These are phyloP conservation scores for Spheniscus humboldti DNA, from an alignment of 2,797 vertebrate genomes.

Conservation along the genomic window DNA sequence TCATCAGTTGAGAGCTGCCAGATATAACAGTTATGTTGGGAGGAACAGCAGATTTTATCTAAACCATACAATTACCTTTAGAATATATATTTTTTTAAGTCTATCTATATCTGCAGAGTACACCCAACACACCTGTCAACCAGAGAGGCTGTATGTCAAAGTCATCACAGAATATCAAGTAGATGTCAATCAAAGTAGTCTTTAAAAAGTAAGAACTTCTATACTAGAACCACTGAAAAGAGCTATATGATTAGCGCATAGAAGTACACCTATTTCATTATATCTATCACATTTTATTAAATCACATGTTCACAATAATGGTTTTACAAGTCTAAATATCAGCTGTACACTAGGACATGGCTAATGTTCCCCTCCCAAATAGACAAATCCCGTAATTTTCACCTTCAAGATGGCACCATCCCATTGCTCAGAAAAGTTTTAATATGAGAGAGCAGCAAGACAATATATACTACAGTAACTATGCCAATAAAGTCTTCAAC, in stretches of 20 bases:
- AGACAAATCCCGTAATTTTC: not conserved
- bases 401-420: not conserved
- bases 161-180: slow-evolving; percentile 21
- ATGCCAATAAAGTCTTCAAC: not conserved
- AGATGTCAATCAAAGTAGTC: not conserved
- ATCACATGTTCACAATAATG: not conserved
- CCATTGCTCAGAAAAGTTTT: not conserved
- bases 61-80: slow-evolving; percentile 24
- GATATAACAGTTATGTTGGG: not conserved
- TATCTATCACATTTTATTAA: not conserved
- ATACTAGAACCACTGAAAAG: not conserved
- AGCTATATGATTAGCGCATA: not conserved
- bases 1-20: not conserved
- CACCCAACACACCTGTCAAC: not conserved
- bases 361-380: not conserved
- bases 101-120: slow-evolving; percentile 8
- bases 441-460: not conserved
- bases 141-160: not conserved
- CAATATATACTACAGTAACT: not conserved
- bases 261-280: not conserved
- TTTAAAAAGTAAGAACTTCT: slow-evolving; percentile 13
- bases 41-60: slow-evolving; percentile 9
- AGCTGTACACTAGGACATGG: not conserved
- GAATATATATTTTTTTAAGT: slow-evolving; percentile 6
- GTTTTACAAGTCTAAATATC: not conserved